phyloP scores from a whole-genome alignment of 2,113 vertebrate genomes.

The Rattus norvegicus region GRCr8 NC_086025.1:47749001-47749500 shows the following conservation, averaged over 20 bases:
- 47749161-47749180: neutral
- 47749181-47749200: neutral
- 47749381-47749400: neutral
- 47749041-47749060: neutral
- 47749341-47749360: neutral
- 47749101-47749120: neutral
- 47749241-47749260: neutral
- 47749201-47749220: neutral
- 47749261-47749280: neutral
- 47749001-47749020: neutral
- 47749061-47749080: slow-evolving; percentile 8
- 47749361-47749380: neutral
- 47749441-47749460: neutral
- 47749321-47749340: neutral
- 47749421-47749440: neutral
- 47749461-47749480: neutral
- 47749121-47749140: slow-evolving; percentile 18
- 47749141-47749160: neutral
- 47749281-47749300: neutral
- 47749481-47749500: neutral
- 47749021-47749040: neutral
- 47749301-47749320: neutral
- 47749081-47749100: slow-evolving; percentile 50
- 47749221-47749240: neutral
- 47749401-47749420: neutral